phyloP scores from a whole-genome alignment of 2,888 invertebrate species.

The Agrotis segetum region DNA sequence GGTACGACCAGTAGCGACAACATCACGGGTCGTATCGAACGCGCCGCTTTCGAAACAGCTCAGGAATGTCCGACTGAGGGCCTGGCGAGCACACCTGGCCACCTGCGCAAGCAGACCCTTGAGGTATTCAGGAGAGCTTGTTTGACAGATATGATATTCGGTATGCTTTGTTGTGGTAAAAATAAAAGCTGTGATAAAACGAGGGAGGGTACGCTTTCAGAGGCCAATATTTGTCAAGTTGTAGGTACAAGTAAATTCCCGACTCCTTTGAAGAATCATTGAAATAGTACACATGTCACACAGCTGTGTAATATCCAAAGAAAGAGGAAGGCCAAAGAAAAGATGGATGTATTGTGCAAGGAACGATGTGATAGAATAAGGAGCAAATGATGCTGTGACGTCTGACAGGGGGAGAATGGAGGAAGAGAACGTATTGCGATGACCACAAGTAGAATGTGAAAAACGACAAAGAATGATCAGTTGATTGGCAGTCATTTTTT shows the following conservation, averaged over 20 bases:
- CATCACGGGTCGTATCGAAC: slow-evolving; percentile 51
- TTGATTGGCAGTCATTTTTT: too few species aligned
- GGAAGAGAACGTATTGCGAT: too few species aligned
- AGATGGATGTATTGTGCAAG: too few species aligned
- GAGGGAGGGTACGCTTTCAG: background rate
- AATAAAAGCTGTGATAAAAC: slow-evolving; percentile 4
- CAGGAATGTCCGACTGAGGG: slow-evolving; percentile 52
- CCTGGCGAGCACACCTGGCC: slow-evolving; percentile 55
- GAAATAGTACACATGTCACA: too few species aligned
- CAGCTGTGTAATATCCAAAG: too few species aligned
- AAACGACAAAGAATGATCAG: too few species aligned
- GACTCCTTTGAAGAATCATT: background rate
- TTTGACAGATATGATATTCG: slow-evolving; percentile 25
- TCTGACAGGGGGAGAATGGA: too few species aligned
- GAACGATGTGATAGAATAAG: too few species aligned
- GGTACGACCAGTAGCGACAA: slow-evolving; percentile 39
- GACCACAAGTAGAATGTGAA: too few species aligned
- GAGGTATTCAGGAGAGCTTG: slow-evolving; percentile 16
- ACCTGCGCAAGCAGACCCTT: slow-evolving; percentile 48
- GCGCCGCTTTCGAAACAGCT: slow-evolving; percentile 51
- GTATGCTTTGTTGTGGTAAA: slow-evolving; percentile 15
- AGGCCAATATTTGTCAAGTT: background rate
- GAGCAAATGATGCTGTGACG: too few species aligned
- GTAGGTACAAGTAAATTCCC: too few species aligned
- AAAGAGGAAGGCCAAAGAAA: too few species aligned